Evolutionary conservation across 2,888 invertebrate species (phyloP).

Genomic region (Brenthis ino): DNA sequence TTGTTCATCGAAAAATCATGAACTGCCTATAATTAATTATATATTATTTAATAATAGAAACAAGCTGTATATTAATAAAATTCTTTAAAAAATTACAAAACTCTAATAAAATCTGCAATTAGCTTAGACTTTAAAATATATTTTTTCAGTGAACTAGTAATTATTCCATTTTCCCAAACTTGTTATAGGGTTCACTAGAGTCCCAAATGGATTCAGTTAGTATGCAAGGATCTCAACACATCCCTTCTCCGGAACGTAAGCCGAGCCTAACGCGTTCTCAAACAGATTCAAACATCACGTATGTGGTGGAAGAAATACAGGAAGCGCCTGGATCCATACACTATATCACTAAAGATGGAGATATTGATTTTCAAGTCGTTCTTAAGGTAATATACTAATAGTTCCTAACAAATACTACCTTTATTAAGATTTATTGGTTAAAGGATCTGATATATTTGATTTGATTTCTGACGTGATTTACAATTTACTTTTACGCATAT

Average conservation of each 20-base stretch:
- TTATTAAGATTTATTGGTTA: too few species aligned
- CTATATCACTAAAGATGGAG: slow-evolving; percentile 97
- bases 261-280: slow-evolving; percentile 91
- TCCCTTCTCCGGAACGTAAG: slow-evolving; percentile 84
- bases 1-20: too few species aligned
- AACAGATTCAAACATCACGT: slow-evolving; percentile 95
- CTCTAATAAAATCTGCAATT: not conserved
- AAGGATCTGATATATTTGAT: too few species aligned
- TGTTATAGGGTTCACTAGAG: slow-evolving; percentile 89
- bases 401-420: not conserved
- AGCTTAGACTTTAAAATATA: not conserved
- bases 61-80: not conserved
- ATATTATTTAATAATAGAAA: too few species aligned
- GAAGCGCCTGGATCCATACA: slow-evolving; percentile 94
- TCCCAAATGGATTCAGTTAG: slow-evolving; percentile 91
- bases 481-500: too few species aligned
- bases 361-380: slow-evolving; percentile 94
- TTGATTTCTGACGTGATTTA: too few species aligned
- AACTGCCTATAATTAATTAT: too few species aligned
- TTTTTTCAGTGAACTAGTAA: not conserved
- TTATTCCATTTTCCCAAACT: not conserved
- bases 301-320: slow-evolving; percentile 91
- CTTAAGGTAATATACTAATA: slow-evolving; percentile 82
- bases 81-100: not conserved
- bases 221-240: slow-evolving; percentile 83